These are phyloP conservation scores for Epiblema foenella DNA, from an alignment of 2,888 invertebrate genomes.

Conservation along the genomic window DNA sequence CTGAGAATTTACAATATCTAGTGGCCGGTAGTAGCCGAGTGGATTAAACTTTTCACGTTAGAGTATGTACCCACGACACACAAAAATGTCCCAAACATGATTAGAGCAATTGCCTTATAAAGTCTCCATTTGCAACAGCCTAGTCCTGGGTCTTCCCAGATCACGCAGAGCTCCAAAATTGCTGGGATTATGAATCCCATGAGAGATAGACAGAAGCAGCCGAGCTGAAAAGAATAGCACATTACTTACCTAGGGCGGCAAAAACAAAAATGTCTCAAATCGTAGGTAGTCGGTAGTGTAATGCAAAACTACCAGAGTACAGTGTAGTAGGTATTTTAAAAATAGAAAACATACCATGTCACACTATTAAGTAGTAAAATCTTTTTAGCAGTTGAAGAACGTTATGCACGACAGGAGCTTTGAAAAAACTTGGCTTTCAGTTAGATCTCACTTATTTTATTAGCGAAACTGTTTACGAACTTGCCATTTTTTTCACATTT, in stretches of 20 bases:
- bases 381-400: no score
- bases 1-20: neutral
- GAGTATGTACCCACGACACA: slow-evolving; percentile 54
- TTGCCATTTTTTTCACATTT: no score
- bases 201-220: slow-evolving; percentile 59
- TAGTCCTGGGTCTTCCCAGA: slow-evolving; percentile 62
- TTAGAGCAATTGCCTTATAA: slow-evolving; percentile 50
- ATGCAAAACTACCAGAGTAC: no score
- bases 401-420: no score
- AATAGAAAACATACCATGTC: no score
- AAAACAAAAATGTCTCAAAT: no score
- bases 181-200: slow-evolving; percentile 65
- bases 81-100: slow-evolving; percentile 51
- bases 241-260: neutral
- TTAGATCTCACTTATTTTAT: no score
- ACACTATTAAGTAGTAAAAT: no score
- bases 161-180: slow-evolving; percentile 58
- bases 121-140: slow-evolving; percentile 59
- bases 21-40: slow-evolving; percentile 70
- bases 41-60: slow-evolving; percentile 50
- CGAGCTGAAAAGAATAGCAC: slow-evolving; percentile 54
- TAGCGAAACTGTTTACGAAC: no score
- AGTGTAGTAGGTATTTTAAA: no score
- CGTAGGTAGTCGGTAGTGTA: no score
- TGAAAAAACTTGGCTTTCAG: no score